These are phyloP conservation scores for Dynastes tityus DNA, from an alignment of 2,888 invertebrate genomes.

Conservation along the genomic window DNA sequence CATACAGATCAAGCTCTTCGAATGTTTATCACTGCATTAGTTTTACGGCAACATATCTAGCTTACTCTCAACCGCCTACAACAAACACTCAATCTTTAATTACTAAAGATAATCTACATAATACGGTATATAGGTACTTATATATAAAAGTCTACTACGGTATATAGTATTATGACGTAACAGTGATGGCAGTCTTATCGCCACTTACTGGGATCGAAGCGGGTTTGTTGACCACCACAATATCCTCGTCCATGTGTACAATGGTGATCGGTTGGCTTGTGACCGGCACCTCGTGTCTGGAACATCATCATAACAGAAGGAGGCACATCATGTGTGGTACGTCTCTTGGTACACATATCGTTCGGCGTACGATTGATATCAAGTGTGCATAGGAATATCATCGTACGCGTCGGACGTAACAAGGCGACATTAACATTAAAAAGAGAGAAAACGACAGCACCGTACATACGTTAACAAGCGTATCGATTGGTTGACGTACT, in stretches of 20 bases:
- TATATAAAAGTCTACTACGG: too few species aligned
- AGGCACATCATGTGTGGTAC: constrained; percentile 56
- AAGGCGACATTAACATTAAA: constrained; percentile 1
- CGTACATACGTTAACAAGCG: too few species aligned
- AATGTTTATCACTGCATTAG: too few species aligned
- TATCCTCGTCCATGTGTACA: constrained; percentile 98
- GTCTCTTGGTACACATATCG: constrained; percentile 56
- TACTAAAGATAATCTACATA: too few species aligned
- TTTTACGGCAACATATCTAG: too few species aligned
- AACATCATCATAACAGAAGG: constrained; percentile 68
- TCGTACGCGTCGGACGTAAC: not conserved
- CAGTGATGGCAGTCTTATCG: constrained; percentile 83
- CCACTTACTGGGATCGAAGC: constrained; percentile 99
- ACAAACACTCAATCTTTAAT: too few species aligned
- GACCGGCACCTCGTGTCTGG: constrained; percentile 99
- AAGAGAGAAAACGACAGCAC: too few species aligned
- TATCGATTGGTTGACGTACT: too few species aligned
- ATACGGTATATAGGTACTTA: too few species aligned
- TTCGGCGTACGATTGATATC: not conserved
- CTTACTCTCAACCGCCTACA: too few species aligned
- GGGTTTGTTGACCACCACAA: constrained; percentile 99
- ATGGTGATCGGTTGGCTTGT: constrained; percentile 97
- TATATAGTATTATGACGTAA: too few species aligned
- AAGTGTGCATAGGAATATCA: not conserved
- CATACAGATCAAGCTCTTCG: too few species aligned